Conservation (phyloP, 2,113 vertebrate genomes). For the Notarius lentiginosus region DNA sequence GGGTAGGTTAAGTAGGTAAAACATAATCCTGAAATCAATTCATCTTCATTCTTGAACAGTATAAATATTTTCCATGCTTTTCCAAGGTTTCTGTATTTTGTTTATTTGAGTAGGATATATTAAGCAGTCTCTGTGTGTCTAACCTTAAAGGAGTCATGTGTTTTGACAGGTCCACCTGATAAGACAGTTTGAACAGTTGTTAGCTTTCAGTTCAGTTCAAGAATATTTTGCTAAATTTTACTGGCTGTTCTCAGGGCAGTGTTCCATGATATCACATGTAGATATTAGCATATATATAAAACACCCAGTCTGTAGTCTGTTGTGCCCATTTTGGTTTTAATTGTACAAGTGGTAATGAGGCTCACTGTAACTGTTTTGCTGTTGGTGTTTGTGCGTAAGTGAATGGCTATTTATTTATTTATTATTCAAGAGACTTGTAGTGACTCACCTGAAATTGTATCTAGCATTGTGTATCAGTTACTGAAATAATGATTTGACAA, state of each 20-base stretch:
- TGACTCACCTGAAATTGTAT: not conserved
- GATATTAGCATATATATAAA: not conserved
- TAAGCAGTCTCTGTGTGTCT: slow-evolving; percentile 9
- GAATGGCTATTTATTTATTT: not conserved
- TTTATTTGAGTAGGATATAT: not conserved
- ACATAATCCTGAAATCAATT: too few relatives aligned
- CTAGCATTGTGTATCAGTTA: not conserved
- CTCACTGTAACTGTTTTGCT: slow-evolving; percentile 37
- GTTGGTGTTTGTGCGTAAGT: slow-evolving; percentile 49
- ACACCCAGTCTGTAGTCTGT: not conserved
- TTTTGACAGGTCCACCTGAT: slow-evolving; percentile 17
- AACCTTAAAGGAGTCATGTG: too few relatives aligned
- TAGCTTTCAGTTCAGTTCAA: slow-evolving; percentile 33
- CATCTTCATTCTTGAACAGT: not conserved
- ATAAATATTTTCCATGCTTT: not conserved
- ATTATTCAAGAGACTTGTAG: not conserved
- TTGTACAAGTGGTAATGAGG: slow-evolving; percentile 38
- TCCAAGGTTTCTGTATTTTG: not conserved
- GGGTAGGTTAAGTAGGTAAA: not conserved
- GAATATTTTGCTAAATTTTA: not conserved
- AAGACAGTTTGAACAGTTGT: slow-evolving; percentile 49
- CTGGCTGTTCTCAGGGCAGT: not conserved
- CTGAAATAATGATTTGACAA: not conserved
- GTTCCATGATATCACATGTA: slow-evolving; percentile 3
- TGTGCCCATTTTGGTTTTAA: not conserved